phyloP scores from a whole-genome alignment of 2,888 invertebrate genomes.

The Drosophila robusta region DNA sequence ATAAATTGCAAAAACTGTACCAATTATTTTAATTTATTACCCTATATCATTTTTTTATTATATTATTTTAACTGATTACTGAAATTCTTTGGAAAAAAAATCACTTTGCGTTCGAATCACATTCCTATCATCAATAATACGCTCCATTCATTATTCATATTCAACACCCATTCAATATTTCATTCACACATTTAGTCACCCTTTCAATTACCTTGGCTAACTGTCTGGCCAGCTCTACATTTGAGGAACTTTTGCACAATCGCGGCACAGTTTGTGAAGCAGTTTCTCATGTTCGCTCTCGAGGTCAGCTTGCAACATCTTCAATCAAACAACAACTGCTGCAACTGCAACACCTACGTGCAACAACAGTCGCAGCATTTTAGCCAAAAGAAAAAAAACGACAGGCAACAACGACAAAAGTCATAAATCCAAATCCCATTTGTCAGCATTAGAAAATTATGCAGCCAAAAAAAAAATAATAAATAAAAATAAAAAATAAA shows the following conservation, averaged over 20 bases:
- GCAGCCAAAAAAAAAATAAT: slow-evolving; percentile 47
- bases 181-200: slow-evolving; percentile 27
- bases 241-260: slow-evolving; percentile 50
- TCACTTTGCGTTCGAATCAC: neutral
- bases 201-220: slow-evolving; percentile 21
- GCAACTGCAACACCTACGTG: slow-evolving; percentile 60
- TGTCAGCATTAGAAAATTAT: slow-evolving; percentile 81
- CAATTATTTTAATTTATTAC: too few relatives aligned
- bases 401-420: slow-evolving; percentile 53
- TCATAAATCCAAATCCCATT: slow-evolving; percentile 79
- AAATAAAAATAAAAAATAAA: slow-evolving; percentile 18
- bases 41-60: too few relatives aligned
- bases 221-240: slow-evolving; percentile 37
- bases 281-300: slow-evolving; percentile 58
- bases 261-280: slow-evolving; percentile 31
- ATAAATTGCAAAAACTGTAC: neutral
- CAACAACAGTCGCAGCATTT: slow-evolving; percentile 42
- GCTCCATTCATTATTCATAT: slow-evolving; percentile 8
- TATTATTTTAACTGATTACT: neutral
- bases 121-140: neutral
- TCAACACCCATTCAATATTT: neutral
- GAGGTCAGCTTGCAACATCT: slow-evolving; percentile 77
- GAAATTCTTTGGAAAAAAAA: neutral
- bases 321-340: slow-evolving; percentile 64
- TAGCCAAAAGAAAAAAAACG: slow-evolving; percentile 34